Evolutionary conservation across 1,140 invertebrate genomes (phyloP).

Genomic region (Trinorchestia longiramus): DNA sequence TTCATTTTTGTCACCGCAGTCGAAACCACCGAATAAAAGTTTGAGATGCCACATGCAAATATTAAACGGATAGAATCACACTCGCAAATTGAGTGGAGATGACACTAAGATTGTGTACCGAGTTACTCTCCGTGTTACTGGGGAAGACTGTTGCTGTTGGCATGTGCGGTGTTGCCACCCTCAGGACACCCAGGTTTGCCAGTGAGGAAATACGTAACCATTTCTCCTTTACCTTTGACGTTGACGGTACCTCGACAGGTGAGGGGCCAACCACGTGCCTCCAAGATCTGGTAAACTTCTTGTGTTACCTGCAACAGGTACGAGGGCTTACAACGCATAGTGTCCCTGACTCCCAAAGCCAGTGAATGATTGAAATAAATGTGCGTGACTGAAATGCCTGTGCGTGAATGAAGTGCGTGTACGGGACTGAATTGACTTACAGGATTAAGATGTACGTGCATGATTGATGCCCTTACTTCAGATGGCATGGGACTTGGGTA

Average conservation of each 20-base stretch:
- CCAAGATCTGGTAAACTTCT: conserved; percentile 85
- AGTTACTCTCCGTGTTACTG: neutral
- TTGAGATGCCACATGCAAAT: neutral
- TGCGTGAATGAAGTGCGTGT: no score
- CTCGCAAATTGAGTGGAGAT: neutral
- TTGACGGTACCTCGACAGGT: conserved; percentile 85
- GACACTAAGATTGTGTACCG: neutral
- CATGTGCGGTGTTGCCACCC: neutral
- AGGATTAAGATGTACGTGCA: no score
- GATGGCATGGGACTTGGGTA: no score
- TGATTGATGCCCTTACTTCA: no score
- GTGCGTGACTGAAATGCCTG: no score
- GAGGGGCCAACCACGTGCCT: conserved; percentile 80
- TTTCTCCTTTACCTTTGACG: conserved; percentile 94
- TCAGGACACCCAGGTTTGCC: conserved; percentile 68
- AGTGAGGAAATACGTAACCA: conserved; percentile 92
- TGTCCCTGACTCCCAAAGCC: no score
- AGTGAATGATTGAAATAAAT: no score
- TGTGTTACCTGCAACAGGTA: conserved; percentile 80
- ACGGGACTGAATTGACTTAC: no score
- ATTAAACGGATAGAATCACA: neutral
- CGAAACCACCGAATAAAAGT: neutral
- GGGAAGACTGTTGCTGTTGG: conserved; percentile 21
- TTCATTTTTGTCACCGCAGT: neutral
- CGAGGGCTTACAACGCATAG: neutral